A percentile compares a stretch with the other conserved stretches of the same genome.
Conservation (phyloP, 2,113 vertebrate genomes). For the Odocoileus virginianus region DNA sequence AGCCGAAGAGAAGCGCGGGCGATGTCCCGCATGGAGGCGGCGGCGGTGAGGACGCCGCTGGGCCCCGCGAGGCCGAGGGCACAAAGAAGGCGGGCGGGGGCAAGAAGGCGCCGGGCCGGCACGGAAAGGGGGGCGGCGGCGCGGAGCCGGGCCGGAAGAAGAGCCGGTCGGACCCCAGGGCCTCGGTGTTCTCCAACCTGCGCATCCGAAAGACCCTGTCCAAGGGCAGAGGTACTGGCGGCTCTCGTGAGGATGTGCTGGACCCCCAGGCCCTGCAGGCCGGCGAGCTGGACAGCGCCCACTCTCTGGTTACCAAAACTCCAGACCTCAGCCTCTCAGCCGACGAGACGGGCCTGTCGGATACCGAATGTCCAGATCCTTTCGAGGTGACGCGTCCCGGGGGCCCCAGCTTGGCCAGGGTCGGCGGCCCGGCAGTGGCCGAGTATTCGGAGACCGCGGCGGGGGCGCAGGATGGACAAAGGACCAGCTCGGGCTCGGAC, state of each 20-base stretch:
- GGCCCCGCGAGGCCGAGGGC: slow-evolving; percentile 86
- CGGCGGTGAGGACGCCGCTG: slow-evolving; percentile 81
- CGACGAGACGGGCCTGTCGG: slow-evolving; percentile 91
- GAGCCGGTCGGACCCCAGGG: slow-evolving; percentile 89
- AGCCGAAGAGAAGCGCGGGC: slow-evolving; percentile 87
- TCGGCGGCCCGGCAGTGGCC: background rate
- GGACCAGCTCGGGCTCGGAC: slow-evolving; percentile 94
- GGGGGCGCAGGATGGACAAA: slow-evolving; percentile 86
- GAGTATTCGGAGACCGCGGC: slow-evolving; percentile 77
- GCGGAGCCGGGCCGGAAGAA: slow-evolving; percentile 86
- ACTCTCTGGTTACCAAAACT: slow-evolving; percentile 86
- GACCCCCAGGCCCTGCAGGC: slow-evolving; percentile 82
- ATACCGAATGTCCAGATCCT: slow-evolving; percentile 76
- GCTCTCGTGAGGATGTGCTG: slow-evolving; percentile 91
- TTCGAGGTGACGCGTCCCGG: slow-evolving; percentile 33
- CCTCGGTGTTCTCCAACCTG: slow-evolving; percentile 94
- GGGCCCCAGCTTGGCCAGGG: background rate
- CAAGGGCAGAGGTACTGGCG: slow-evolving; percentile 86
- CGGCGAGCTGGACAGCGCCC: slow-evolving; percentile 88
- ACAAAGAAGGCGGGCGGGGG: slow-evolving; percentile 88
- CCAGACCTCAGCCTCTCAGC: slow-evolving; percentile 91
- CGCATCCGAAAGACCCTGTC: slow-evolving; percentile 91
- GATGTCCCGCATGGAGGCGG: slow-evolving; percentile 82
- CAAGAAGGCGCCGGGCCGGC: slow-evolving; percentile 87
- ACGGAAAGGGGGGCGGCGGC: slow-evolving; percentile 84